Evolutionary conservation across 2,797 vertebrate genomes (phyloP), one percentile per base, ranked within the genome.

Genomic region (Bradypus variegatus): DNA sequence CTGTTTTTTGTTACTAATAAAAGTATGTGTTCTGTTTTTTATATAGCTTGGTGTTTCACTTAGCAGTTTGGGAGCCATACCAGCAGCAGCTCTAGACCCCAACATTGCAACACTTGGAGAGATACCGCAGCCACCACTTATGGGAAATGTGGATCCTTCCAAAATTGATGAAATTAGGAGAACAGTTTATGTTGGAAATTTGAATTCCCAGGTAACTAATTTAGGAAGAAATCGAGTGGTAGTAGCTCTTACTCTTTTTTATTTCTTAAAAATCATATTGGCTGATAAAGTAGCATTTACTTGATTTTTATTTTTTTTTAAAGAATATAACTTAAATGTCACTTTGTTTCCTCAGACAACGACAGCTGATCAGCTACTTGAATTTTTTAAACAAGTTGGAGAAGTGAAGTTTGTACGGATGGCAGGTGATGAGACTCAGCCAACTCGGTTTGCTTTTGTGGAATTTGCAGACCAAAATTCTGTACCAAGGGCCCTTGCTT

Each of bases 321-420:
- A 78, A 0, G 25, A 41, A 64, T 84, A 36, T 60, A 48, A 53
- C 53, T 79, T 92, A 88, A 90, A 19, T 75, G 27, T 92, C 50
- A 72, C 77, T 96, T 94, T 95, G 21, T 94, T 58, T 95, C 92
- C 86, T 18, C 96, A 99, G 99, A 99, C 98, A 87, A 99, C 99
- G 9, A 99, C 98, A 65, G 99, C 99, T 76, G 99, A 99, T 93
- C 99, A 99, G 96, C 98, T 99, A 90, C 96, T 99, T 95, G 98
- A 99, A 97, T 99, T 99, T 91, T 99, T 99, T 97, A 99, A 98
- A 96, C 99, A 99, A 98, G 99, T 99, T 94, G 99, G 99, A 89
- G 99, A 99, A 82, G 99, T 99, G 6, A 99, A 99, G 97, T 99
- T 99, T 97, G 99, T 99, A 76, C 98, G 99, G 75, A 99, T 99